phyloP scores from a whole-genome alignment of 2,888 invertebrate genomes.

The Cancer borealis region DNA sequence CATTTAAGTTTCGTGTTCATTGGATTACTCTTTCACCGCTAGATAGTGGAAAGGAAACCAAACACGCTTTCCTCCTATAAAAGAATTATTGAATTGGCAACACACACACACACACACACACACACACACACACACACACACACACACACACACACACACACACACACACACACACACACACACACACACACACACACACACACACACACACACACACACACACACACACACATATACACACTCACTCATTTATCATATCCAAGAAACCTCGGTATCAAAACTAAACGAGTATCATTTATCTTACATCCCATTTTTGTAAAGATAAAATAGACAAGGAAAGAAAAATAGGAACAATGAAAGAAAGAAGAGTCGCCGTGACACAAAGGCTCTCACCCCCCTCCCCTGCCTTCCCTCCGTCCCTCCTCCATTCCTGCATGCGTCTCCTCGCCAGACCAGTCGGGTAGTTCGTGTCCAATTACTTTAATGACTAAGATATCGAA shows the following conservation, averaged over 20 bases:
- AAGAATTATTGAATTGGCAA: not conserved
- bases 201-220: not conserved
- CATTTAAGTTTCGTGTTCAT: not conserved
- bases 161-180: not conserved
- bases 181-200: not conserved
- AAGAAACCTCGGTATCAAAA: not conserved
- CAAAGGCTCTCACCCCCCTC: not conserved
- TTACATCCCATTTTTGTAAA: not conserved
- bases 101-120: too few relatives aligned
- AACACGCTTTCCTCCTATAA: not conserved
- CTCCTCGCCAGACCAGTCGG: constrained; percentile 56
- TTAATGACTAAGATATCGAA: constrained; percentile 70
- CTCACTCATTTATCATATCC: not conserved
- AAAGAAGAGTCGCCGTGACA: not conserved
- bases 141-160: too few relatives aligned
- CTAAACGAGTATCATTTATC: not conserved
- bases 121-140: too few relatives aligned
- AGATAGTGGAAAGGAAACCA: not conserved
- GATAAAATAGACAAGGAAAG: not conserved
- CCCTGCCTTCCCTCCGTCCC: constrained; percentile 29
- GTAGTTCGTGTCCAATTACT: constrained; percentile 75
- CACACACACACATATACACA: not conserved
- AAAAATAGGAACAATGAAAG: not conserved
- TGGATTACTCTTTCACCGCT: not conserved
- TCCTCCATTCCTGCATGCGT: constrained; percentile 67